Evolutionary conservation across 2,888 invertebrate species (phyloP), one percentile per base, ranked within the genome.

Genomic region (Coremacera marginata): DNA sequence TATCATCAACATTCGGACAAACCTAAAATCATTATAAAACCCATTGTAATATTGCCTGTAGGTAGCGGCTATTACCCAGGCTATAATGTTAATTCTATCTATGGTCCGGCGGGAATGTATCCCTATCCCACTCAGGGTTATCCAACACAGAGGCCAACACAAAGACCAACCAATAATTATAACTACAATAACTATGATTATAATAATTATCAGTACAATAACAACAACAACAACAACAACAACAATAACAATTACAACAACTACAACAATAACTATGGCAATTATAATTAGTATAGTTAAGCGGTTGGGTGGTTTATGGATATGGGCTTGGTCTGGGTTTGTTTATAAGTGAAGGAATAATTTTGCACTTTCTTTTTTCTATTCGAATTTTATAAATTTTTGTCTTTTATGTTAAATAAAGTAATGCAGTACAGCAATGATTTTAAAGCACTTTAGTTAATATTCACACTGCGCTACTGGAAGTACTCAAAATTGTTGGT

Each of bases 21-120:
- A 9, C 70, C 77, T 7, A 76, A 77, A 60, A 57, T 81, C 9
- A 79, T 79, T 57, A 74, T 81, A 8, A 75, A 44, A 34, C 78
- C 75, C 3, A 71, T 78, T 22, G 71, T 80, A 31, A 78, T 78
- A 70, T 68, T 80, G 8, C 76, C 76, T 19, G 77, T 76, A 14
- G 77, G 77, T 31, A 60, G 68, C 31, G 76, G 77, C 34, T 80
- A 78, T 68, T 62, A 67, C 7, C 44, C 70, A 0, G 70, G 60
- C 9, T 37, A 65, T 3, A 49, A 77, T 16, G 70, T 52, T 14
- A 77, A 78, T 52, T 67, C 75, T 2, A 72, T 34, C 16, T 80
- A 76, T 49, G 78, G 77, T 11, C 77, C 76, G 3, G 27, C 79
- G 5, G 73, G 70, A 9, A 14, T 67, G 0, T 78, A 80, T 70